These are phyloP conservation scores for Oncorhynchus mykiss DNA, from an alignment of 2,113 vertebrate genomes.

Conservation along the genomic window DNA sequence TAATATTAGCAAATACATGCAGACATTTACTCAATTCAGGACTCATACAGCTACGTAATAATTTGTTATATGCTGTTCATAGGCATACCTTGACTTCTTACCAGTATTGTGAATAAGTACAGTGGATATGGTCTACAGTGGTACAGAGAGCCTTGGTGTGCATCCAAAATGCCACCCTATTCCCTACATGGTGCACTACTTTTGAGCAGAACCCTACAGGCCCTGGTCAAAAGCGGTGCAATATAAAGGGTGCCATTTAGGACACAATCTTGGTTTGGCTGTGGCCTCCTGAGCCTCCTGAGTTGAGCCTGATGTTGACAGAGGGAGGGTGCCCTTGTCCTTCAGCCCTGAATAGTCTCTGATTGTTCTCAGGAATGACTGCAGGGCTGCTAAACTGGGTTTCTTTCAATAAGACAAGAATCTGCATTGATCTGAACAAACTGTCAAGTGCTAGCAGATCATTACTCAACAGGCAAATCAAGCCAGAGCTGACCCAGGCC, in stretches of 20 bases:
- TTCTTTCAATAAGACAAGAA: conserved; percentile 56
- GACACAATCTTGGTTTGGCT: conserved; percentile 38
- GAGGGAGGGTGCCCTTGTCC: conserved; percentile 58
- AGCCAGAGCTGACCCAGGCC: not conserved
- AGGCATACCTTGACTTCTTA: too few relatives aligned
- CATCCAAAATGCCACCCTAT: too few relatives aligned
- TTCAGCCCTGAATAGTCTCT: conserved; percentile 56
- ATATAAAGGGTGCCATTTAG: too few relatives aligned
- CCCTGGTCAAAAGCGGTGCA: too few relatives aligned
- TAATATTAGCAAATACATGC: too few relatives aligned
- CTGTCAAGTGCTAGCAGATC: conserved; percentile 11
- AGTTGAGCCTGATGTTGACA: conserved; percentile 64
- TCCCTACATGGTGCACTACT: too few relatives aligned
- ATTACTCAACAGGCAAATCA: not conserved
- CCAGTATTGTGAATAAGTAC: too few relatives aligned
- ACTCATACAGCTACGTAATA: not conserved
- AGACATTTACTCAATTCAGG: too few relatives aligned
- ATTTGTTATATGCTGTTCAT: too few relatives aligned
- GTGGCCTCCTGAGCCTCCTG: conserved; percentile 9
- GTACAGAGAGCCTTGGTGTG: too few relatives aligned
- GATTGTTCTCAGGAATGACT: conserved; percentile 70
- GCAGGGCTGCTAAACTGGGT: conserved; percentile 50
- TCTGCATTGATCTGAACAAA: conserved; percentile 66
- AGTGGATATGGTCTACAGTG: not conserved
- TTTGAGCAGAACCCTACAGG: too few relatives aligned